Conservation (phyloP, 2,888 invertebrate genomes). For the Frankliniella intonsa region DNA sequence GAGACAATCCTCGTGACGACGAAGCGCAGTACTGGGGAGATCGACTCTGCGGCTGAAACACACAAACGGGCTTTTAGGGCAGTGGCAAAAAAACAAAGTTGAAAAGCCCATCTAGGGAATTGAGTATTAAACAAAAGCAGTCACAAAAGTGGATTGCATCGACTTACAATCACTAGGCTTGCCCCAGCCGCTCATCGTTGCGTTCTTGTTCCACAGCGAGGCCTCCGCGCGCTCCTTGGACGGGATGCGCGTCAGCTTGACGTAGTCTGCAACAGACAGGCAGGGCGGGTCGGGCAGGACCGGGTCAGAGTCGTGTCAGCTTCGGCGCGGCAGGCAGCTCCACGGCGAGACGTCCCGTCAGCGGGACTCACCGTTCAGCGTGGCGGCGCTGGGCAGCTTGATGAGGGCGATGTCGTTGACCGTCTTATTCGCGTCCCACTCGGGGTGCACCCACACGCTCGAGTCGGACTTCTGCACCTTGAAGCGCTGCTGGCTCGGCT, state of each 20-base stretch:
- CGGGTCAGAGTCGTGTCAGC: background rate
- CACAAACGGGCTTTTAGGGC: background rate
- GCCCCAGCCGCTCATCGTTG: constrained; percentile 40
- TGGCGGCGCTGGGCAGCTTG: constrained; percentile 36
- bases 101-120: no score
- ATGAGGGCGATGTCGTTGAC: constrained; percentile 40
- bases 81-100: no score
- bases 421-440: constrained; percentile 35
- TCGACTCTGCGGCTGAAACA: constrained; percentile 32
- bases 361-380: constrained; percentile 33
- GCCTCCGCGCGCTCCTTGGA: constrained; percentile 33
- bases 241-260: constrained; percentile 37
- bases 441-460: constrained; percentile 37
- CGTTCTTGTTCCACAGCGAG: constrained; percentile 28
- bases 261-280: constrained; percentile 30
- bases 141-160: background rate
- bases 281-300: background rate
- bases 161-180: constrained; percentile 37
- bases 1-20: constrained; percentile 34
- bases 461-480: constrained; percentile 30
- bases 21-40: constrained; percentile 34
- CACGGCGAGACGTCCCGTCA: background rate
- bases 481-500: constrained; percentile 34
- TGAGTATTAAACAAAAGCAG: background rate
- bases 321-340: background rate